Evolutionary conservation across 2,888 invertebrate species (phyloP).

Genomic region (Acleris cristana): DNA sequence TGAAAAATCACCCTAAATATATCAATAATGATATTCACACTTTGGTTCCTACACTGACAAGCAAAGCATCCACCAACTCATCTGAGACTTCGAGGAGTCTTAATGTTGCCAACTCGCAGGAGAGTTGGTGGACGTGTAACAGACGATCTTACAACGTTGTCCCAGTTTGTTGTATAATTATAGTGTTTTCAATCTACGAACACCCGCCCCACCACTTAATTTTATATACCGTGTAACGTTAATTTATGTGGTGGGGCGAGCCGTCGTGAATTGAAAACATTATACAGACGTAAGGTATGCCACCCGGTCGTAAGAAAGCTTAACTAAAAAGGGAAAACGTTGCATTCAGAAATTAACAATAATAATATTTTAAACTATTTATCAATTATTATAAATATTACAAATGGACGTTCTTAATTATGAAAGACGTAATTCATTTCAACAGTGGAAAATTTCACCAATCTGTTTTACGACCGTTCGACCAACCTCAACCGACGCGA

Average conservation of each 20-base stretch:
- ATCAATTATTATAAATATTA: slow-evolving; percentile 54
- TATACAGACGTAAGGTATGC: slow-evolving; percentile 41
- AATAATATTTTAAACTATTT: slow-evolving; percentile 51
- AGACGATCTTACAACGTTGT: slow-evolving; percentile 35
- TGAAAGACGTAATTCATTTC: slow-evolving; percentile 50
- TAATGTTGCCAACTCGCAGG: too few relatives aligned
- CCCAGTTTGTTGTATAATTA: slow-evolving; percentile 55
- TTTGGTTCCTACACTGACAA: slow-evolving; percentile 55
- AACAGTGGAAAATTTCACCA: slow-evolving; percentile 17
- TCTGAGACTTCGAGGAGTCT: background rate
- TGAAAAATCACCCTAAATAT: slow-evolving; percentile 32
- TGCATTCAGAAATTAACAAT: slow-evolving; percentile 48
- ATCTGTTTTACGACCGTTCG: slow-evolving; percentile 6
- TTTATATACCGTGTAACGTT: too few relatives aligned
- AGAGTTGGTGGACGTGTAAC: too few relatives aligned
- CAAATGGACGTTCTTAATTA: slow-evolving; percentile 69
- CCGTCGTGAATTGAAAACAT: too few relatives aligned
- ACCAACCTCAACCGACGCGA: background rate
- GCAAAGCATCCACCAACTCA: slow-evolving; percentile 48
- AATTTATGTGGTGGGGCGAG: too few relatives aligned
- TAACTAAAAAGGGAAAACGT: slow-evolving; percentile 40
- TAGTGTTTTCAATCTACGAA: slow-evolving; percentile 23
- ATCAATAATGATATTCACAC: slow-evolving; percentile 38
- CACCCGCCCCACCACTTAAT: too few relatives aligned
- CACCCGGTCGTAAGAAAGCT: slow-evolving; percentile 38